phyloP scores from a whole-genome alignment of 2,888 invertebrate species.

The Cryptus armator region DNA sequence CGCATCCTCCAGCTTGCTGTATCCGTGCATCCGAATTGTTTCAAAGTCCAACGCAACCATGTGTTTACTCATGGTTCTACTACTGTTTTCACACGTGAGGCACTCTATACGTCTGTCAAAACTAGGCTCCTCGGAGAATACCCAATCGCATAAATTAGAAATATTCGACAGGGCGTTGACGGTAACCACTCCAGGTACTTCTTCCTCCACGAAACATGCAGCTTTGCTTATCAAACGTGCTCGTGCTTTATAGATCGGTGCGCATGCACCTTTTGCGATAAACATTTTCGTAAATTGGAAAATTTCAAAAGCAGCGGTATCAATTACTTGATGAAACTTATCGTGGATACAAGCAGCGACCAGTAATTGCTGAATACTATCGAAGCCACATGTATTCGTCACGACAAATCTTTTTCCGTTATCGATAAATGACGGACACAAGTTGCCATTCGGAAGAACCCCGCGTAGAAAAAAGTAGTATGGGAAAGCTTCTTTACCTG shows the following conservation, averaged over 20 bases:
- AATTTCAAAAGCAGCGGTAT: conserved; percentile 6
- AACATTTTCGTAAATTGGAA: conserved; percentile 18
- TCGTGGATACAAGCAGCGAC: conserved; percentile 20
- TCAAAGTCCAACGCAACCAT: conserved; percentile 25
- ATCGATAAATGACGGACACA: conserved; percentile 23
- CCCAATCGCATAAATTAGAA: conserved; percentile 17
- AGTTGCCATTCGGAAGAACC: conserved; percentile 10
- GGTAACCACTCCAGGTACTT: background rate
- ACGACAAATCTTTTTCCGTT: conserved; percentile 20
- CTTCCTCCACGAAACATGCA: background rate
- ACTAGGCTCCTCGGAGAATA: conserved; percentile 25
- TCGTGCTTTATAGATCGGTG: conserved; percentile 16
- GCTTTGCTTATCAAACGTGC: background rate
- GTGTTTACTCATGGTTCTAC: background rate
- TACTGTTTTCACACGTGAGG: background rate
- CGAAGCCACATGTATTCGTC: conserved; percentile 10
- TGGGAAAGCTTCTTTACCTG: too few relatives aligned
- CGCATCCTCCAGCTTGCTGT: conserved; percentile 32
- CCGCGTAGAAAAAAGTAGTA: too few relatives aligned
- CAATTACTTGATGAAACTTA: conserved; percentile 3
- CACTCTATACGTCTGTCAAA: conserved; percentile 4
- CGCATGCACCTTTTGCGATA: background rate
- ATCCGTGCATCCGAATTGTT: conserved; percentile 23
- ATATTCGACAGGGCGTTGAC: conserved; percentile 20
- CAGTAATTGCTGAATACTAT: conserved; percentile 27